phyloP scores from a whole-genome alignment of 2,888 invertebrate species.

The Mythimna impura region DNA sequence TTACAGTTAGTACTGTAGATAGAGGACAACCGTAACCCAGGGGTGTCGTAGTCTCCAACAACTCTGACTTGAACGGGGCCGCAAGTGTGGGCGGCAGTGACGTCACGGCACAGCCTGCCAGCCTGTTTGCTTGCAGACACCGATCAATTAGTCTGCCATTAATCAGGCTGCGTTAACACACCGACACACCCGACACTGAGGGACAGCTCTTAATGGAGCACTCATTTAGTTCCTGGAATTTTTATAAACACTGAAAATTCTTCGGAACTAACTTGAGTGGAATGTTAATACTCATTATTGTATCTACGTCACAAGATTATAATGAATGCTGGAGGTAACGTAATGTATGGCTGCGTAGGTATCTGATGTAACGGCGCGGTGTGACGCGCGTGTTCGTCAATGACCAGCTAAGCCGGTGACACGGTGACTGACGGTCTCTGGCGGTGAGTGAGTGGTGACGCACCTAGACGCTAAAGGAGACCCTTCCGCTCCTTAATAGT shows the following conservation, averaged over 20 bases:
- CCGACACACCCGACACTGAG: constrained; percentile 28
- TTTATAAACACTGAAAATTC: background rate
- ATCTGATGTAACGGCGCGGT: constrained; percentile 18
- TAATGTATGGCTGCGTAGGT: constrained; percentile 3
- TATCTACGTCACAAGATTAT: background rate
- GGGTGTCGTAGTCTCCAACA: constrained; percentile 30
- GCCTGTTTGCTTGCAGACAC: constrained; percentile 30
- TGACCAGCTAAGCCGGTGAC: constrained; percentile 33
- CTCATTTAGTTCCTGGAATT: constrained; percentile 13
- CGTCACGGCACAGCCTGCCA: constrained; percentile 44
- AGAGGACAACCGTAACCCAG: constrained; percentile 21
- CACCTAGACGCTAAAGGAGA: constrained; percentile 21
- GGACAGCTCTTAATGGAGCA: constrained; percentile 11
- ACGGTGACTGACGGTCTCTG: constrained; percentile 2
- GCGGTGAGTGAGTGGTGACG: constrained; percentile 3
- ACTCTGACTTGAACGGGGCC: constrained; percentile 28
- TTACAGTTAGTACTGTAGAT: background rate
- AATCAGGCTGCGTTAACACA: constrained; percentile 41
- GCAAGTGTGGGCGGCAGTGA: constrained; percentile 40
- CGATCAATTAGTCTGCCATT: constrained; percentile 51
- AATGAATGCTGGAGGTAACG: background rate
- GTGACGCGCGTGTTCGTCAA: constrained; percentile 22
- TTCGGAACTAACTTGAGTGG: background rate
- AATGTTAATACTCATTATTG: background rate
- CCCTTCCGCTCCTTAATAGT: constrained; percentile 41